Percentiles rank a stretch among this genome's conserved stretches.
Evolutionary conservation across 2,113 vertebrate species (phyloP).

Genomic region (Antechinus stuartii): DNA sequence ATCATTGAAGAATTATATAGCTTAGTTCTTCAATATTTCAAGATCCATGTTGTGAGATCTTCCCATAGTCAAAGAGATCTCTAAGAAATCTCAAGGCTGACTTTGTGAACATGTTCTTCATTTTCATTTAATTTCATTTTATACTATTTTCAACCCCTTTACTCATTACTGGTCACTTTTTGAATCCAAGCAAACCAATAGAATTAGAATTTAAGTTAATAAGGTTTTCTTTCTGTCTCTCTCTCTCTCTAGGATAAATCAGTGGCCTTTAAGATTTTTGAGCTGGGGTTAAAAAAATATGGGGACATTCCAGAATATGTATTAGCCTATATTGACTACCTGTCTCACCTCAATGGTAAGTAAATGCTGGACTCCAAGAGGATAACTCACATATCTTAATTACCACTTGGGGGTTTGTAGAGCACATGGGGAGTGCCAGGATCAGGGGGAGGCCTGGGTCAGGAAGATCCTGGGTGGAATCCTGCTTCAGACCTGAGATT

Average conservation of each 20-base stretch:
- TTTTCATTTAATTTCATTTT: constrained; percentile 45
- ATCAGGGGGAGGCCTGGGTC: background rate
- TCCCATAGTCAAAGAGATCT: background rate
- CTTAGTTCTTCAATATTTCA: constrained; percentile 29
- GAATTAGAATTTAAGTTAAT: background rate
- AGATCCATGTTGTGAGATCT: background rate
- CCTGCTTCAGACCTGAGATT: background rate
- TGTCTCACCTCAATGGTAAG: constrained; percentile 99
- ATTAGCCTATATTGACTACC: constrained; percentile 98
- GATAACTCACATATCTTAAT: constrained; percentile 49
- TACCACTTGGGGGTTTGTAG: background rate
- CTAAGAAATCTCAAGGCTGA: background rate
- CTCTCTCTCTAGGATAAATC: constrained; percentile 93
- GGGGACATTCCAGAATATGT: constrained; percentile 99
- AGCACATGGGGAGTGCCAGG: background rate
- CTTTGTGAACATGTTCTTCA: constrained; percentile 36
- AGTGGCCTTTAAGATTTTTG: constrained; percentile 99
- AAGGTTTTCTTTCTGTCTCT: constrained; percentile 43
- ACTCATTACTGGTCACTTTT: constrained; percentile 33
- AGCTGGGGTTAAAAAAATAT: constrained; percentile 98
- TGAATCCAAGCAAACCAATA: constrained; percentile 35
- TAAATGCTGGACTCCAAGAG: constrained; percentile 48
- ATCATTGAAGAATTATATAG: constrained; percentile 13
- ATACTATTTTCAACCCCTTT: constrained; percentile 16
- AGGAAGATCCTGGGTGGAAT: background rate